A percentile compares a stretch with the other conserved stretches of the same genome.
phyloP scores from a whole-genome alignment of 2,113 vertebrate genomes.

The Campylomormyrus tamandua region DNA sequence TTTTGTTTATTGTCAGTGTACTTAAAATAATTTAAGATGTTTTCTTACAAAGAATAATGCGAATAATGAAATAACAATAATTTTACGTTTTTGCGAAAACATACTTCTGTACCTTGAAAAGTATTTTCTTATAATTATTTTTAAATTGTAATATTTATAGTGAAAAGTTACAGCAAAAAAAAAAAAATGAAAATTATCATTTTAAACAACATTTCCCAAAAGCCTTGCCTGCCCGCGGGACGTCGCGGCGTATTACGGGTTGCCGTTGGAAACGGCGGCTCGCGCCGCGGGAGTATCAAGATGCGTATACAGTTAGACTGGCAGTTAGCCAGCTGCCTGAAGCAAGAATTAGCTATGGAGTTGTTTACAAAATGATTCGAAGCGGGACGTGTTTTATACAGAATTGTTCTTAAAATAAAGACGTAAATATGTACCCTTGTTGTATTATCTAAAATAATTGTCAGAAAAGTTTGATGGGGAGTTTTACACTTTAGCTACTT shows the following conservation, averaged over 20 bases:
- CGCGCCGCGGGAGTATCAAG: constrained; percentile 46
- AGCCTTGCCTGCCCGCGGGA: background rate
- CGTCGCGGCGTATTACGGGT: constrained; percentile 20
- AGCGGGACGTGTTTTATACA: background rate
- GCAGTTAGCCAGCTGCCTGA: background rate
- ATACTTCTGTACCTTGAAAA: background rate
- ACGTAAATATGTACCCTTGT: background rate
- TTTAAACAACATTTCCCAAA: constrained; percentile 51
- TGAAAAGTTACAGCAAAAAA: background rate
- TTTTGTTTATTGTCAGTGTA: background rate
- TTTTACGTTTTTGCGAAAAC: background rate
- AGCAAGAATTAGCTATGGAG: background rate
- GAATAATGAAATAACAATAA: background rate
- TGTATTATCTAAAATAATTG: background rate
- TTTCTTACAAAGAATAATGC: background rate
- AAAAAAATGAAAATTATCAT: background rate
- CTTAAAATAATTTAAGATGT: background rate
- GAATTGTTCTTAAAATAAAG: background rate
- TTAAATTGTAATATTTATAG: background rate
- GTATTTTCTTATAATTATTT: background rate
- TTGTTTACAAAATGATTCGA: background rate
- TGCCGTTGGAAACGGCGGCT: constrained; percentile 44
- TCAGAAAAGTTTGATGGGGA: background rate
- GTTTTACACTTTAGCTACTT: background rate
- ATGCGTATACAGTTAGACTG: background rate